Percentiles rank a stretch among this genome's conserved stretches.
These are phyloP conservation scores for Stenodera caucasica DNA, from an alignment of 2,888 invertebrate species.

Conservation along the genomic window DNA sequence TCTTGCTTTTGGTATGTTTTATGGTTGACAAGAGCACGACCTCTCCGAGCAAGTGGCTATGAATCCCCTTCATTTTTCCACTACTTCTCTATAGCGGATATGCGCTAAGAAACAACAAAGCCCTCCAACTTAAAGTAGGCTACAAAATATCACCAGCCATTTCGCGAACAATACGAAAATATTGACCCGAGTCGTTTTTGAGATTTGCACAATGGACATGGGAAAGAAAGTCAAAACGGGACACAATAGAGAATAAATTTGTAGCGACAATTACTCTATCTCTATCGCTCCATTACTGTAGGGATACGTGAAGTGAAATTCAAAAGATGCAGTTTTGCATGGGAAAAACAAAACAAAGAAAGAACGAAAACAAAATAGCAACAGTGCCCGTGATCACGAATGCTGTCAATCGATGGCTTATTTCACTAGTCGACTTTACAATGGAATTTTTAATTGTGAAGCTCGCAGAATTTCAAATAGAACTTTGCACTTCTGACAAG, in stretches of 20 bases:
- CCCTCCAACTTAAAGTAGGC: conserved; percentile 14
- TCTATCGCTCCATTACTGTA: neutral
- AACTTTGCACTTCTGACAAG: no score
- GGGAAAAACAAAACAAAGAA: no score
- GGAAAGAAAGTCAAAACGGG: neutral
- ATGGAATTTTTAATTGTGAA: neutral
- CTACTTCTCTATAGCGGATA: neutral
- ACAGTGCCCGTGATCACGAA: neutral
- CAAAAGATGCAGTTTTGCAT: neutral
- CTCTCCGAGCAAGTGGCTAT: conserved; percentile 24
- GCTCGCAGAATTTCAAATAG: no score
- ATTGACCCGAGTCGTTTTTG: conserved; percentile 3
- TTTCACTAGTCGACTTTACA: neutral
- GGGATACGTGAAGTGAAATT: neutral
- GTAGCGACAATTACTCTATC: neutral
- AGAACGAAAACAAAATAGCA: no score
- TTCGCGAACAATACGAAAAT: conserved; percentile 24
- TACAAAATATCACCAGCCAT: conserved; percentile 18
- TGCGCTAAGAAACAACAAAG: conserved; percentile 14
- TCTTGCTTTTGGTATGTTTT: conserved; percentile 31
- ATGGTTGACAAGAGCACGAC: conserved; percentile 27
- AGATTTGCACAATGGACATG: neutral
- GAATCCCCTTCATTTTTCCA: neutral
- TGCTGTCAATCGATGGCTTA: neutral
- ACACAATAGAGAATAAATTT: conserved; percentile 1